A percentile compares a stretch with the other conserved stretches of the same genome.
Conservation (phyloP, 2,797 vertebrate species). For the Galagoides demidoff region DNA sequence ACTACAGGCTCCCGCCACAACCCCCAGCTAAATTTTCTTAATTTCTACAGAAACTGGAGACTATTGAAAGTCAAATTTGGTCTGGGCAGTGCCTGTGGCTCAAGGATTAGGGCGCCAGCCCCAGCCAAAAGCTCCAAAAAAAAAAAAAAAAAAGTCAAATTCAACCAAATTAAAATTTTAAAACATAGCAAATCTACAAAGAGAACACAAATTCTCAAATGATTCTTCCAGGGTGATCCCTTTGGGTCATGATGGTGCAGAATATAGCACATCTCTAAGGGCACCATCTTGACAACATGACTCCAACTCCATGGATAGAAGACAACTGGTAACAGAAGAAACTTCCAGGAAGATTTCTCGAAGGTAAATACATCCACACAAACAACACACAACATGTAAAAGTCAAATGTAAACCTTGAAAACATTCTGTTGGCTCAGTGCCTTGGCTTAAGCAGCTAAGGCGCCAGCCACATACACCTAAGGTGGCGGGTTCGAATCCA, state of each 20-base stretch:
- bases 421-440: not conserved
- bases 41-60: not conserved
- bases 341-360: not conserved
- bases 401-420: not conserved
- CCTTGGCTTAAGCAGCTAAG: too few species aligned
- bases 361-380: not conserved
- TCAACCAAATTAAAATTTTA: not conserved
- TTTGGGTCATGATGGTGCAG: not conserved
- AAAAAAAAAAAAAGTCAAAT: not conserved
- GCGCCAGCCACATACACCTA: too few species aligned
- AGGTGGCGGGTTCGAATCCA: too few species aligned
- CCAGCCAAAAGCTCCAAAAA: too few species aligned
- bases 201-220: not conserved
- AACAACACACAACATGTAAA: not conserved
- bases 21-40: not conserved
- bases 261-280: not conserved
- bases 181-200: slow-evolving; percentile 16
- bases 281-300: not conserved
- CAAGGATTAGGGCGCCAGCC: too few species aligned
- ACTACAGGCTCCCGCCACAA: too few species aligned
- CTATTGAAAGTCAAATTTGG: not conserved
- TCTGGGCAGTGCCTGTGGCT: too few species aligned
- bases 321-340: not conserved
- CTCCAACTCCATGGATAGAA: not conserved
- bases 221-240: not conserved